phyloP scores from a whole-genome alignment of 2,113 vertebrate species.

The Seriola quinqueradiata region DNA sequence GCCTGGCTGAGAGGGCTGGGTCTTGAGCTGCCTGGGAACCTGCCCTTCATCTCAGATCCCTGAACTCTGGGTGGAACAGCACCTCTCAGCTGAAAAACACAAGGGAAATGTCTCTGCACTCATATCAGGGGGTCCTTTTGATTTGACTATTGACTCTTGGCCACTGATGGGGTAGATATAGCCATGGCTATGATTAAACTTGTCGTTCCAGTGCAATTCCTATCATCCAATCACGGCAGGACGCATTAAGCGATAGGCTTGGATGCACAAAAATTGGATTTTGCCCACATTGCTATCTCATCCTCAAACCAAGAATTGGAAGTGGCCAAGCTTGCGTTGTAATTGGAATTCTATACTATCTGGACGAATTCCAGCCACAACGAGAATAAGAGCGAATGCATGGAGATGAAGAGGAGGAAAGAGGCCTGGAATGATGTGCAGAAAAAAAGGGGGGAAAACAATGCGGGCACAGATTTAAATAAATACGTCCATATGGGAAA shows the following conservation, averaged over 20 bases:
- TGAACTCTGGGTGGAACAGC: conserved; percentile 54
- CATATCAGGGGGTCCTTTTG: conserved; percentile 67
- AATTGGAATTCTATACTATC: conserved; percentile 71
- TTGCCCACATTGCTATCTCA: conserved; percentile 70
- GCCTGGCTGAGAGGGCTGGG: conserved; percentile 57
- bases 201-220: conserved; percentile 69
- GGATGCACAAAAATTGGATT: conserved; percentile 80
- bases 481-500: conserved; percentile 42
- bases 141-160: conserved; percentile 76
- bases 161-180: conserved; percentile 68
- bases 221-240: conserved; percentile 67
- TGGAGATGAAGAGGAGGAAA: conserved; percentile 36
- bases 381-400: conserved; percentile 28
- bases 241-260: conserved; percentile 70
- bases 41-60: conserved; percentile 51
- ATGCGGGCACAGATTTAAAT: conserved; percentile 51
- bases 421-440: conserved; percentile 35
- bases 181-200: conserved; percentile 76
- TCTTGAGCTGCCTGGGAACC: conserved; percentile 44
- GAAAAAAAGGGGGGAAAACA: conserved; percentile 31
- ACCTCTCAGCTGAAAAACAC: conserved; percentile 73
- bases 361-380: conserved; percentile 58
- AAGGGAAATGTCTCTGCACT: conserved; percentile 75
- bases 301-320: conserved; percentile 69
- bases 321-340: conserved; percentile 71